phyloP scores from a whole-genome alignment of 2,113 vertebrate species.

The Megaleporinus macrocephalus region DNA sequence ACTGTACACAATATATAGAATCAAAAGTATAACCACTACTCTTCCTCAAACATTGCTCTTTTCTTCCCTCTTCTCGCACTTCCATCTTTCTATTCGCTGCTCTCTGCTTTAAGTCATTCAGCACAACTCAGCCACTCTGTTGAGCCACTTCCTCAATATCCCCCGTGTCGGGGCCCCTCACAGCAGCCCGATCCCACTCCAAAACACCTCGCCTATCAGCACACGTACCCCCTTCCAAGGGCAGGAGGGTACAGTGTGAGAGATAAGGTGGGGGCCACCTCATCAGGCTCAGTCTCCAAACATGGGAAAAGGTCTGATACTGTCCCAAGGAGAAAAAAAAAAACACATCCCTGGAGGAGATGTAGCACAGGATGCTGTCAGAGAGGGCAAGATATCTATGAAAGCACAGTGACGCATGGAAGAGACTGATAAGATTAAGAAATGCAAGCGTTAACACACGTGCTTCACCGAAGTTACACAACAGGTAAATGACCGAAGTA shows the following conservation, averaged over 20 bases:
- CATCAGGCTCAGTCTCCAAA: not conserved
- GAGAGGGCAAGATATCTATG: not conserved
- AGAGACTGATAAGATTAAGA: too few relatives aligned
- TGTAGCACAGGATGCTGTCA: not conserved
- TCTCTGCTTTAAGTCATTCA: constrained; percentile 10
- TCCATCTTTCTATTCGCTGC: not conserved
- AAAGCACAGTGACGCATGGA: not conserved
- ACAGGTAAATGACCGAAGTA: not conserved
- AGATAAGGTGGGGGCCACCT: not conserved
- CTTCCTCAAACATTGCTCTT: too few relatives aligned
- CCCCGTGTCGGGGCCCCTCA: not conserved
- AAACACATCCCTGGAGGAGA: not conserved
- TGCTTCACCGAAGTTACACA: too few relatives aligned
- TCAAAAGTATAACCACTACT: too few relatives aligned
- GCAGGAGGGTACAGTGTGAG: not conserved
- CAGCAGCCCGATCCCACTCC: not conserved
- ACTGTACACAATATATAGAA: too few relatives aligned
- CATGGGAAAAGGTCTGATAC: not conserved
- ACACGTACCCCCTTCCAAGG: not conserved
- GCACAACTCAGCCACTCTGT: not conserved
- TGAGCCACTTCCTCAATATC: not conserved
- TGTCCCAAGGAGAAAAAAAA: not conserved
- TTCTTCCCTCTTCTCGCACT: not conserved
- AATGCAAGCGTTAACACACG: too few relatives aligned
- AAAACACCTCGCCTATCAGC: constrained; percentile 6